Base-by-base conservation (phyloP, 1,140 invertebrate genomes). In the Saccostrea echinata region DNA sequence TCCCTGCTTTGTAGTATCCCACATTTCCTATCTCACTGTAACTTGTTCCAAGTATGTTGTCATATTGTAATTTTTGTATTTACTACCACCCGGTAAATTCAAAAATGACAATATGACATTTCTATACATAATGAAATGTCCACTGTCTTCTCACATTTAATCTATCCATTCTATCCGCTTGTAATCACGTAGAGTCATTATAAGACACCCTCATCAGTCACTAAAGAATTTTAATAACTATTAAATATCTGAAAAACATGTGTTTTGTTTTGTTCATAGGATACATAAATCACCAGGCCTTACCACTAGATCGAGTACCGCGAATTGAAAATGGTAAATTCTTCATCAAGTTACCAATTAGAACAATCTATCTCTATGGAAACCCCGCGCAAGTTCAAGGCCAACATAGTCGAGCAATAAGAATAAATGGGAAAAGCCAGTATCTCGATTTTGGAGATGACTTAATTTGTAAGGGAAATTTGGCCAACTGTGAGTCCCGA, bases 401-500 rank as follows among this genome's bases (percentile, higher is more conserved):
- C 52, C 84, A 87, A 18, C 83, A 89, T 21, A 89, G 84, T 51
- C 21, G 52, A n/a, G 91, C 91, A 21, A 86, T 94, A 27, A 87
- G 88, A 16, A 88, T 94, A 3, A 92, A 92, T 82, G 94, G 93
- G 0, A 89, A 88, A 51, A 84, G 90, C 71, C 94, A 94, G 88
- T 94, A 93, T 84, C 84, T 94, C 0, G 92, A 94, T 83, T 80
- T 94, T 33, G 93, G 93, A 8, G 86, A 91, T 4, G 89, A 93
- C 30, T 80, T 94, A n/a, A 91, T 91, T 21, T 94, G 93, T 84
- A 86, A 86, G 18, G 93, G 93, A 80, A 91, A 94, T 86, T 89
- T 93, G 18, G 91, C 92, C 13, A 90, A 90, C 55, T 94, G 94
- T n/a, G 76, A 81, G 85, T 84, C 82, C 3, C 90, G 92, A 30